Conservation (phyloP, 2,797 vertebrate species). For the Rhinogobio ventralis region DNA sequence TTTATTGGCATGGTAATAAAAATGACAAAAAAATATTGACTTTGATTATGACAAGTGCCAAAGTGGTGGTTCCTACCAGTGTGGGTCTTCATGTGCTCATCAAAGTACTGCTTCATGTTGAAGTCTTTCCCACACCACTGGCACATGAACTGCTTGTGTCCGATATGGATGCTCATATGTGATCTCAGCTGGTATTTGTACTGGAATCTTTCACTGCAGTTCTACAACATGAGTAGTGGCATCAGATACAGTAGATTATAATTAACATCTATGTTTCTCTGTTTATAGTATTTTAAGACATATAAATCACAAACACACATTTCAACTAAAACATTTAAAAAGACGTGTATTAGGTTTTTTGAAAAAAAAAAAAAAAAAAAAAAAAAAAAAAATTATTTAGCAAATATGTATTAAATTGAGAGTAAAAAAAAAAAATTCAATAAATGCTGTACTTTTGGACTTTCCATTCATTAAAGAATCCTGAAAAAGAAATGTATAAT, state of each 20-base stretch:
- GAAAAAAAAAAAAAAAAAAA: no score
- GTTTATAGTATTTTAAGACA: background rate
- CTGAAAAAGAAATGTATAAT: background rate
- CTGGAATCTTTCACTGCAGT: conserved; percentile 86
- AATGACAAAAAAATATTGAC: no score
- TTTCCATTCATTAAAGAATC: background rate
- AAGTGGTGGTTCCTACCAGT: conserved; percentile 72
- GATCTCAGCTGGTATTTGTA: conserved; percentile 84
- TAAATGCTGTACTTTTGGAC: background rate
- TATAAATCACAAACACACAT: background rate
- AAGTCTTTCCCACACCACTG: conserved; percentile 88
- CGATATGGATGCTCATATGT: conserved; percentile 87
- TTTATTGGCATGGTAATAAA: no score
- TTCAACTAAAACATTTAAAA: background rate
- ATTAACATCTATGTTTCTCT: background rate
- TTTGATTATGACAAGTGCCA: conserved; percentile 37
- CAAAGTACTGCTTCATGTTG: conserved; percentile 88
- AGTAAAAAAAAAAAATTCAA: background rate
- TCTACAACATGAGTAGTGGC: conserved; percentile 67
- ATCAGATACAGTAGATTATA: background rate
- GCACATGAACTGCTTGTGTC: conserved; percentile 88
- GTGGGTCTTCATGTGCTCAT: conserved; percentile 87
- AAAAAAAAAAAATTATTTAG: background rate
- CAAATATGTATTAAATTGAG: background rate
- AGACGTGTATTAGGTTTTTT: background rate